These are phyloP conservation scores for Limonius californicus DNA, from an alignment of 1,140 invertebrate species.

Conservation along the genomic window DNA sequence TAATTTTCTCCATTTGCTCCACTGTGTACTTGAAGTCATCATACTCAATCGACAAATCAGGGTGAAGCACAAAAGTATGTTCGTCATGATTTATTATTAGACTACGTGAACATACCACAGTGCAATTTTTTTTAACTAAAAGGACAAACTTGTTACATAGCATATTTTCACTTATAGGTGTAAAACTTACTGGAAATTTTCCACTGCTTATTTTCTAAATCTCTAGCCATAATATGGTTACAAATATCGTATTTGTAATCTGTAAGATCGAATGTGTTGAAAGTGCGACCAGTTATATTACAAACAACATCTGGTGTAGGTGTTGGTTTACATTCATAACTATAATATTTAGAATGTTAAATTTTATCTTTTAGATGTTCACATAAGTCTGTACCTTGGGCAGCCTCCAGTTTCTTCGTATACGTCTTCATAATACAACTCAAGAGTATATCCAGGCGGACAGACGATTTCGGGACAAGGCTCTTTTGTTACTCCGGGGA, in stretches of 20 bases:
- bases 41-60: constrained; percentile 63
- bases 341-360: constrained; percentile 31
- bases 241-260: constrained; percentile 77
- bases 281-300: constrained; percentile 67
- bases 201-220: constrained; percentile 62
- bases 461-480: too few relatives aligned
- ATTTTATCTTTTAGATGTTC: too few relatives aligned
- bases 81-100: constrained; percentile 56
- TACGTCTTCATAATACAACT: not conserved
- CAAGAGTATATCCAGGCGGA: not conserved
- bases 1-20: constrained; percentile 65
- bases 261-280: constrained; percentile 74
- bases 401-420: not conserved
- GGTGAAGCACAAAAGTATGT: constrained; percentile 57
- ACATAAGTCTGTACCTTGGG: not conserved
- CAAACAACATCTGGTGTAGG: constrained; percentile 61
- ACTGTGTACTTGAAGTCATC: constrained; percentile 62
- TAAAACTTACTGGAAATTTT: constrained; percentile 61
- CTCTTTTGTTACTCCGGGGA: too few relatives aligned
- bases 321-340: constrained; percentile 60
- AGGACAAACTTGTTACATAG: too few relatives aligned
- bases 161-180: too few relatives aligned
- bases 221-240: constrained; percentile 70
- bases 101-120: constrained; percentile 52
- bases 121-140: constrained; percentile 64